Evolutionary conservation across 2,113 vertebrate genomes (phyloP), one percentile per base, ranked within the genome.

Genomic region (Nettapus auritus): DNA sequence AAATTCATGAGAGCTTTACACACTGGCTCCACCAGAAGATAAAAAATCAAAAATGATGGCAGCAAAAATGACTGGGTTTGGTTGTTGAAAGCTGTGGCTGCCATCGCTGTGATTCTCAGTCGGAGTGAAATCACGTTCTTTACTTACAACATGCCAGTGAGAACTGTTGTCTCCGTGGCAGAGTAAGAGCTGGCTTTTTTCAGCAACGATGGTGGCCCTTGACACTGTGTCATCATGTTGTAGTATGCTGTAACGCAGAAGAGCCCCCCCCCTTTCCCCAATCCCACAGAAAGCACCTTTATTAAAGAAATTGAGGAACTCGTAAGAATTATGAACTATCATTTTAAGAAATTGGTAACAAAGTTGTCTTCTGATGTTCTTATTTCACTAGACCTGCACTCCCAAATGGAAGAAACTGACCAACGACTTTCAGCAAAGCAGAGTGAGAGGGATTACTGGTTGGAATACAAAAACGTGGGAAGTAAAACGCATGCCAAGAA

Each of bases 401-500:
- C 34, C 22, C 93, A 98, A 62, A 97, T 98, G 86, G 96, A 69
- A 86, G 76, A 92, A 42, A 82, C 95, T 56, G 95, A 98, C 59
- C 95, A 97, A 75, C 84, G 77, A 42, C 96, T 97, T 89, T 42
- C 82, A 52, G 93, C 85, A 80, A 96, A 97, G 90, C 91, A 96
- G 50, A 15, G 4, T 8, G 98, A 99, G 93, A 96, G 96, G 79
- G 96, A 98, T 87, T 96, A 98, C 67, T 98, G 97, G 98, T 95
- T 98, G 64, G 97, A 98, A 25, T 98, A 98, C 83, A 98, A 98
- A 97, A 98, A 98, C 9, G 88, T 97, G 3, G 98, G 97, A 36
- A 98, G 98, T 60, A 56, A 90, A 52, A 92, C 88, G 29, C 96
- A 98, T 7, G 94, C 91, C 44, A 84, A 97, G 28, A 97, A 93